These are phyloP conservation scores for Takifugu flavidus DNA, from an alignment of 2,113 vertebrate species.

Conservation along the genomic window DNA sequence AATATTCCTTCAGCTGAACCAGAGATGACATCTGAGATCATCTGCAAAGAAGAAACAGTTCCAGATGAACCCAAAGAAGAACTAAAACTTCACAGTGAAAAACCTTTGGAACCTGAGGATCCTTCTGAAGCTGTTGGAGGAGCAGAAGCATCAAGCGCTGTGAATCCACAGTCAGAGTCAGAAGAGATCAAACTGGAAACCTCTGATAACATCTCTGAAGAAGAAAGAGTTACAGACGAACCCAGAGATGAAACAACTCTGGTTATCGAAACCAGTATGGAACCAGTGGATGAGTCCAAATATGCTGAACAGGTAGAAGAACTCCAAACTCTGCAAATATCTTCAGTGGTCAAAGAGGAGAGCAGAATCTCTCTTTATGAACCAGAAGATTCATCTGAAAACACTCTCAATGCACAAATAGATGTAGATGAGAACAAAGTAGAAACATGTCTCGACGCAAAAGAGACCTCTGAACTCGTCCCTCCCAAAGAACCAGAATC, in stretches of 20 bases:
- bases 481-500: no score
- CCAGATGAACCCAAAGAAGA: neutral
- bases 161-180: neutral
- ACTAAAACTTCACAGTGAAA: neutral
- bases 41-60: neutral
- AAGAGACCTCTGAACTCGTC: no score
- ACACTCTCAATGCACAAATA: no score
- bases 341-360: neutral
- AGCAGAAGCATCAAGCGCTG: neutral
- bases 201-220: neutral
- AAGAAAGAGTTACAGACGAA: neutral
- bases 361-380: neutral
- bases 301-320: neutral
- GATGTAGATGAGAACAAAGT: no score
- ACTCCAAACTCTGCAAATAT: neutral
- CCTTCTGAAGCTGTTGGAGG: neutral
- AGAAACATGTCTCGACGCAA: no score
- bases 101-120: neutral
- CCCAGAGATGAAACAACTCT: neutral
- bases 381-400: neutral
- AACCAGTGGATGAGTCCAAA: neutral
- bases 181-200: neutral
- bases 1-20: neutral
- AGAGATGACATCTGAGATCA: neutral
- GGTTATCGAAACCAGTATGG: neutral